Evolutionary conservation across 2,113 vertebrate genomes (phyloP).

Genomic region (Mustelus asterias): DNA sequence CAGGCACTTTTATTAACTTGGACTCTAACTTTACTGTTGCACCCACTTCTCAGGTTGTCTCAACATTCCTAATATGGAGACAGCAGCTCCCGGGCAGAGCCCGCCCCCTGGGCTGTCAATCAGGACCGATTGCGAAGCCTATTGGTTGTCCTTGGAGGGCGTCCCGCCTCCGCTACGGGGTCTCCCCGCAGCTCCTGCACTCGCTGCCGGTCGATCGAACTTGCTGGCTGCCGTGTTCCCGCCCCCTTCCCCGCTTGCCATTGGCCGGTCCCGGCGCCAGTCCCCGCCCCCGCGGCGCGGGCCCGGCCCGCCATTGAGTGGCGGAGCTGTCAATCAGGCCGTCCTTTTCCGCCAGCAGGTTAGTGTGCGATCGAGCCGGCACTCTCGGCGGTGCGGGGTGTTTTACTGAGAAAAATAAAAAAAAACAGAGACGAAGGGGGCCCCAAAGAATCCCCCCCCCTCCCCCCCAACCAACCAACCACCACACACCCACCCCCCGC

Average conservation of each 20-base stretch:
- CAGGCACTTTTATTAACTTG: no score
- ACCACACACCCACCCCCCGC: no score
- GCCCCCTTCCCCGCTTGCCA: background rate
- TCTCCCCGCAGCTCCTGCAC: constrained; percentile 14
- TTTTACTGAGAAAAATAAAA: background rate
- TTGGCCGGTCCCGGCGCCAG: background rate
- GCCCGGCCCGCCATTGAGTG: background rate
- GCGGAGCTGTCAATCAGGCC: background rate
- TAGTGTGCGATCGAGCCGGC: background rate
- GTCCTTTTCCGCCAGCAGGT: background rate
- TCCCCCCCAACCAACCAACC: no score
- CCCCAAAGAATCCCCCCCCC: background rate
- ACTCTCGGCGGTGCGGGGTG: background rate
- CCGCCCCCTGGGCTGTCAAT: background rate
- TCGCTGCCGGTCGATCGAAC: background rate
- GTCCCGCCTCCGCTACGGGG: background rate
- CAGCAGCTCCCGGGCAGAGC: background rate
- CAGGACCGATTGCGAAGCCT: background rate
- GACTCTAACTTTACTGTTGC: background rate
- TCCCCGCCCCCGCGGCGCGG: background rate
- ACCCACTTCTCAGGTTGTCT: background rate
- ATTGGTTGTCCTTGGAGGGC: background rate
- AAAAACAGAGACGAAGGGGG: no score
- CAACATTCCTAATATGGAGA: background rate
- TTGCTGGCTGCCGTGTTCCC: background rate